Percentiles rank a stretch among this genome's conserved stretches.
These are phyloP conservation scores for Doris montereyensis DNA, from an alignment of 2,888 invertebrate species.

Conservation along the genomic window DNA sequence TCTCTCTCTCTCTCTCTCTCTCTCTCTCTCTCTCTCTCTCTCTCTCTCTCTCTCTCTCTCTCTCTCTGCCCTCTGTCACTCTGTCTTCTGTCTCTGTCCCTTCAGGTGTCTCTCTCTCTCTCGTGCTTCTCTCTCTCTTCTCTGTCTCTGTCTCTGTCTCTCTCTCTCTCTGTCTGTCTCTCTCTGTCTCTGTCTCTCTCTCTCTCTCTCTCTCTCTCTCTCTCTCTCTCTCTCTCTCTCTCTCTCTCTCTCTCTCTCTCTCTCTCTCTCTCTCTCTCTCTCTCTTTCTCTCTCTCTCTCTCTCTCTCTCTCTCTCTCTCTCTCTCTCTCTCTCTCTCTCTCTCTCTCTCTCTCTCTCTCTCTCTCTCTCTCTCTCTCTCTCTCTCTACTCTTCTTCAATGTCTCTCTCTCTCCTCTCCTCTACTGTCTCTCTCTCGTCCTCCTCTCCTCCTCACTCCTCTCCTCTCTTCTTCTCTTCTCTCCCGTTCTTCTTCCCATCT, in stretches of 20 bases:
- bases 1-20: neutral
- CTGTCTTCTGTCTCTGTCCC: neutral
- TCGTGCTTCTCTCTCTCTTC: neutral
- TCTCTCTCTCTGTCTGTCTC: neutral
- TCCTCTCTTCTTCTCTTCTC: slow-evolving; percentile 1
- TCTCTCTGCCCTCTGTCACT: neutral
- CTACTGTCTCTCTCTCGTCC: neutral
- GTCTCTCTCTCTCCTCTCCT: slow-evolving; percentile 6
- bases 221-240: neutral
- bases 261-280: neutral
- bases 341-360: neutral
- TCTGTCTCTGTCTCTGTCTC: neutral
- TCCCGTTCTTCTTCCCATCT: neutral
- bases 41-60: neutral
- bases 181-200: neutral
- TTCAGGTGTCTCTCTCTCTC: neutral
- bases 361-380: too few species aligned
- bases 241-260: neutral
- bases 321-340: neutral
- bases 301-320: neutral
- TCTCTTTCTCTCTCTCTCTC: neutral
- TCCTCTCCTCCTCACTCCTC: slow-evolving; percentile 1
- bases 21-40: neutral
- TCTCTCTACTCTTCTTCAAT: neutral
- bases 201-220: slow-evolving; percentile 4